phyloP scores from a whole-genome alignment of 1,140 invertebrate genomes.

The Saccostrea glomerata region DNA sequence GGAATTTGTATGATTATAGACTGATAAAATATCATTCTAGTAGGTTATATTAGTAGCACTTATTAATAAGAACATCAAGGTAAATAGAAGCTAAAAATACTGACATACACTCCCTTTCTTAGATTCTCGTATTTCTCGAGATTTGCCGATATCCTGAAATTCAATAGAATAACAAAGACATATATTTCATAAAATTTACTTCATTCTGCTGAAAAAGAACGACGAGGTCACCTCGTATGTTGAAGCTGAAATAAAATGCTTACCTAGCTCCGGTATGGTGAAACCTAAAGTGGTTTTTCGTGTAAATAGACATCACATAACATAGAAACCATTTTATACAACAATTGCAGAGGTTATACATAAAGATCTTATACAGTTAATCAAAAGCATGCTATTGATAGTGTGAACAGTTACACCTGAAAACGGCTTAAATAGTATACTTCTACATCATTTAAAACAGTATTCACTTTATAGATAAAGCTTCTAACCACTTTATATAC shows the following conservation, averaged over 20 bases:
- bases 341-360: constrained; percentile 31
- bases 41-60: not conserved
- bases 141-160: not conserved
- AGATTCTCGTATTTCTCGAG: not conserved
- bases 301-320: constrained; percentile 24
- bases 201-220: constrained; percentile 19
- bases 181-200: constrained; percentile 14
- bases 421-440: not conserved
- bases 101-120: not conserved
- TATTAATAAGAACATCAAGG: not conserved
- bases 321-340: constrained; percentile 14
- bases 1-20: not conserved
- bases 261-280: not conserved
- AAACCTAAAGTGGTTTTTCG: not conserved
- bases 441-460: not conserved
- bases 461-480: not conserved
- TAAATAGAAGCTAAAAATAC: not conserved
- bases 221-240: not conserved
- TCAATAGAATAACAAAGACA: constrained; percentile 1
- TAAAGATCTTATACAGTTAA: constrained; percentile 23
- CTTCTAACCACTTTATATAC: not conserved
- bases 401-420: constrained; percentile 23
- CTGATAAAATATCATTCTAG: not conserved
- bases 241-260: constrained; percentile 17
- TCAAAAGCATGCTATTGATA: constrained; percentile 21